Evolutionary conservation across 2,797 vertebrate genomes (phyloP), one percentile per base, ranked within the genome.

Genomic region (Alauda arvensis): DNA sequence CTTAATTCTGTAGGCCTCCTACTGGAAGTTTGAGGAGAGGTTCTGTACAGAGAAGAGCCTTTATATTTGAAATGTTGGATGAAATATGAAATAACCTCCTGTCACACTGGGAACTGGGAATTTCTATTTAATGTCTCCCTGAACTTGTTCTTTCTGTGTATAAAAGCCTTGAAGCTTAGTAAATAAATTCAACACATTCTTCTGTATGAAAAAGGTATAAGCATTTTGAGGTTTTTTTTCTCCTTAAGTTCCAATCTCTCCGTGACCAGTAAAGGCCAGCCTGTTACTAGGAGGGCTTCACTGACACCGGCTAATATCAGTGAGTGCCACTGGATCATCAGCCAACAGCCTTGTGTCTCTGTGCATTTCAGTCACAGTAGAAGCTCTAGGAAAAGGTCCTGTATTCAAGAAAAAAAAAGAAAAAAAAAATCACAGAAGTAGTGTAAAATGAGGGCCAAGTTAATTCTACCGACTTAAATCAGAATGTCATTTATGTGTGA

Each of bases 51-150:
- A 37, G 11, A 56, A 53, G 52, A 83, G 17, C 8, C 11, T 31
- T 48, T 65, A 14, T 45, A 37, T 76, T 68, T 81, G 25, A 77
- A 63, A 57, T 61, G 71, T 8, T 68, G 7, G 51, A 21, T 46
- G 23, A 71, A 53, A 70, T 42, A 60, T 23, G 31, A 81, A 83
- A 65, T 56, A 75, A 7, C 2, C 2, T 62, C 2, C 19, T 83
- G 15, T 60, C 1, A 4, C 29, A 31, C 20, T 2, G 1, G 13
- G 76, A 57, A 31, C 20, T 2, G 1, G 13, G 76, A 57, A 2
- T 51, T 77, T 65, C 34, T 66, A 20, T 43, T 76, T 53, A 62
- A 72, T 33, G 24, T 55, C 5, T 15, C 4, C 5, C 17, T 39
- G 39, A 75, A 59, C 12, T 45, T 61, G 3, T 42, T 74, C 12